A percentile compares a stretch with the other conserved stretches of the same genome.
Conservation (phyloP, 2,888 invertebrate genomes). For the Limnephilus auricula region DNA sequence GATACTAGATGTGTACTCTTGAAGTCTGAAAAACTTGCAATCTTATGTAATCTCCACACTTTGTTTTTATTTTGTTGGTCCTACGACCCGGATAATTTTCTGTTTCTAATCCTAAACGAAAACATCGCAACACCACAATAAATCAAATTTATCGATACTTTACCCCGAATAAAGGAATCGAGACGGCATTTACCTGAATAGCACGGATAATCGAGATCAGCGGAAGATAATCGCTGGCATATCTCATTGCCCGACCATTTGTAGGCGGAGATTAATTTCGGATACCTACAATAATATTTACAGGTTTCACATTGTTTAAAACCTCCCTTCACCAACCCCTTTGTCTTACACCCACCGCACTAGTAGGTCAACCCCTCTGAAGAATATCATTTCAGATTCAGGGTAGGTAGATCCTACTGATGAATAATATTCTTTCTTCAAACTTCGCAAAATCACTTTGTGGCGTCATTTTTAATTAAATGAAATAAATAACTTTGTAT, state of each 20-base stretch:
- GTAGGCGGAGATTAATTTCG: neutral
- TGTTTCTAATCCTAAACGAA: neutral
- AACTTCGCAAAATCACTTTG: too few relatives aligned
- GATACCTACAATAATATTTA: conserved; percentile 48
- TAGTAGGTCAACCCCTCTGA: neutral
- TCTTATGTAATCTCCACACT: too few relatives aligned
- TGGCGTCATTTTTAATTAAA: too few relatives aligned
- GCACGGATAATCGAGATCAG: conserved; percentile 2
- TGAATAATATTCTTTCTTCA: neutral
- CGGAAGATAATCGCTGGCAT: neutral
- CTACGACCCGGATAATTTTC: neutral
- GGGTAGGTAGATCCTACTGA: neutral
- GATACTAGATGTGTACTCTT: too few relatives aligned
- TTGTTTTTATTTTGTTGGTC: neutral
- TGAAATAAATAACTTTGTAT: too few relatives aligned
- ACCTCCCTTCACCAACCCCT: neutral
- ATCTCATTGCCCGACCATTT: conserved; percentile 8
- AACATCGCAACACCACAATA: neutral
- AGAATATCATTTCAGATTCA: neutral
- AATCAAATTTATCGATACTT: neutral
- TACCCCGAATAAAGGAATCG: neutral
- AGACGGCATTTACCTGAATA: neutral
- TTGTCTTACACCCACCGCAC: too few relatives aligned
- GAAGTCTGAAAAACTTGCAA: too few relatives aligned
- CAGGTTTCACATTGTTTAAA: conserved; percentile 44